Evolutionary conservation across 2,113 vertebrate genomes (phyloP).

Genomic region (Callospermophilus lateralis): DNA sequence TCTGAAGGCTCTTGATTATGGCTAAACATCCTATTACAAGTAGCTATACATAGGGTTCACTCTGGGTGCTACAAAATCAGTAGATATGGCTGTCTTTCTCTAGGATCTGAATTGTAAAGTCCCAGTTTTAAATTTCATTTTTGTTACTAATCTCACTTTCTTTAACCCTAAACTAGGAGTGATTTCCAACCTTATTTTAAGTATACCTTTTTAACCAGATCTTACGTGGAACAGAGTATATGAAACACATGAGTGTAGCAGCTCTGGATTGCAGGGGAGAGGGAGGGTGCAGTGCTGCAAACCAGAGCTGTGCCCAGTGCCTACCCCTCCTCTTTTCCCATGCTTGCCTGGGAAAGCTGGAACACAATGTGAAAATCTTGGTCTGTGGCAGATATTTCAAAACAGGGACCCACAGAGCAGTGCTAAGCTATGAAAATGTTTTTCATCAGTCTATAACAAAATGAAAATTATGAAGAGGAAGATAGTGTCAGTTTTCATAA

Average conservation of each 20-base stretch:
- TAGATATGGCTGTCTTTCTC: neutral
- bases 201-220: conserved; percentile 13
- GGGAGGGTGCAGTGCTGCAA: neutral
- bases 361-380: neutral
- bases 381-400: neutral
- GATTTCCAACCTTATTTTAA: neutral
- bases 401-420: neutral
- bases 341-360: neutral
- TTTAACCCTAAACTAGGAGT: conserved; percentile 5
- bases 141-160: neutral
- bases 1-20: neutral
- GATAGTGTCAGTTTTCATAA: neutral
- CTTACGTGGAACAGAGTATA: neutral
- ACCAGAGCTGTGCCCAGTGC: neutral
- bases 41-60: neutral
- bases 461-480: neutral
- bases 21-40: neutral
- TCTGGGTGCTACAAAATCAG: neutral
- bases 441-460: neutral
- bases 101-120: conserved; percentile 1
- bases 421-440: neutral
- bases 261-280: neutral
- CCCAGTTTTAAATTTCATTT: conserved; percentile 15
- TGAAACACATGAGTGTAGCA: neutral
- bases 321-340: neutral